Percentiles rank a stretch among this genome's conserved stretches.
Conservation (phyloP, 2,113 vertebrate species). For the Hylia prasina region DNA sequence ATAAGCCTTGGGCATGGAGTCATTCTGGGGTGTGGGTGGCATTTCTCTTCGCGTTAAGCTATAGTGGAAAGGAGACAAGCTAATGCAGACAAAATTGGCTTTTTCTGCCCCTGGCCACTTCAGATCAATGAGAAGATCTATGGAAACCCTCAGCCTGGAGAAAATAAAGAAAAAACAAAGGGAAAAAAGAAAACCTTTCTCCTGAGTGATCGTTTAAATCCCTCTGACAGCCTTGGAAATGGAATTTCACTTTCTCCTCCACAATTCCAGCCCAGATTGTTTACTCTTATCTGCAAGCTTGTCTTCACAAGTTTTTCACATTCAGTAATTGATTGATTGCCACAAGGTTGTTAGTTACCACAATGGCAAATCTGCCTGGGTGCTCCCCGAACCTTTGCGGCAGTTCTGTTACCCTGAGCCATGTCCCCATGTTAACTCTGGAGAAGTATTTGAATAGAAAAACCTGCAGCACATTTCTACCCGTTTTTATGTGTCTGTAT, state of each 20-base stretch:
- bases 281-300: constrained; percentile 34
- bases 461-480: not conserved
- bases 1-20: not conserved
- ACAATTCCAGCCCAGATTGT: not conserved
- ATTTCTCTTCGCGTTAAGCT: constrained; percentile 36
- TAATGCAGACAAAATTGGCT: constrained; percentile 53
- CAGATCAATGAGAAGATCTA: constrained; percentile 61
- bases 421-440: not conserved
- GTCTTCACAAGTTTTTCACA: constrained; percentile 31
- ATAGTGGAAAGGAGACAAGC: not conserved
- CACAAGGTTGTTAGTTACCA: not conserved
- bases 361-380: not conserved
- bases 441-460: not conserved
- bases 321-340: constrained; percentile 38
- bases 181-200: constrained; percentile 1
- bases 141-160: constrained; percentile 35
- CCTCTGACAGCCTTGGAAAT: constrained; percentile 50
- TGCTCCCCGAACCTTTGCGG: not conserved
- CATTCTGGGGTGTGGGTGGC: not conserved
- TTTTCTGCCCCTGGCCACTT: constrained; percentile 52
- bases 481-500: not conserved
- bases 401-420: not conserved
- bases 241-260: constrained; percentile 24
- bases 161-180: constrained; percentile 40
- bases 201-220: constrained; percentile 35